phyloP scores from a whole-genome alignment of 2,113 vertebrate species.

The Parotia lawesii region DNA sequence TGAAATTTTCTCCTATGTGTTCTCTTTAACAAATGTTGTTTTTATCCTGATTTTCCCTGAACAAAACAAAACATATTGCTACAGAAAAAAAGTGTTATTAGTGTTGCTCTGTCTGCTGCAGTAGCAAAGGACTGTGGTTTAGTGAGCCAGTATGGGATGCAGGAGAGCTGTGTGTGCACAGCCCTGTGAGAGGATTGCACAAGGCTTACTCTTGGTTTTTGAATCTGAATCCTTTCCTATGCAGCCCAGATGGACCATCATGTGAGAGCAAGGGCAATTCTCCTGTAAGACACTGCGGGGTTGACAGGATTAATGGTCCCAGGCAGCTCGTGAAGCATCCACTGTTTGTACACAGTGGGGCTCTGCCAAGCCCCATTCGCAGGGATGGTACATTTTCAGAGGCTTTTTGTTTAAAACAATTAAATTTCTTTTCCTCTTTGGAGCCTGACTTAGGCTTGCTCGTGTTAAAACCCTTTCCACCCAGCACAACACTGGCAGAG shows the following conservation, averaged over 20 bases:
- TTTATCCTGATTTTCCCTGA: not conserved
- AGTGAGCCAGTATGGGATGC: not conserved
- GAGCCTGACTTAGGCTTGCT: not conserved
- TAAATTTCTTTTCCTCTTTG: not conserved
- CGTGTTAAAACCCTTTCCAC: not conserved
- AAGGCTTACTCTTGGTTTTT: not conserved
- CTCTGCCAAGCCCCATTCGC: not conserved
- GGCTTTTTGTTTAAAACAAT: not conserved
- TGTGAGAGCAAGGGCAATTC: not conserved
- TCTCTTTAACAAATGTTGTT: not conserved
- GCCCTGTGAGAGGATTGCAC: not conserved
- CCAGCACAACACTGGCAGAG: not conserved
- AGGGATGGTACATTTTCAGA: not conserved
- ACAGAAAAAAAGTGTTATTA: not conserved
- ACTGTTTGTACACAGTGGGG: not conserved
- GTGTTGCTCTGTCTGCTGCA: not conserved
- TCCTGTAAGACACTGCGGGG: fast-evolving
- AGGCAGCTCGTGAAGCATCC: not conserved
- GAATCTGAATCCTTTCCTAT: not conserved
- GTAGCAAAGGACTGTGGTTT: fast-evolving
- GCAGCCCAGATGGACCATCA: fast-evolving
- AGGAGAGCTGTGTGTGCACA: not conserved
- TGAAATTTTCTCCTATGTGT: not conserved
- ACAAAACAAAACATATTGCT: not conserved
- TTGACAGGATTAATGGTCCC: not conserved